These are phyloP conservation scores for Eurytoma adleriae DNA, from an alignment of 2,888 invertebrate species.

Conservation along the genomic window DNA sequence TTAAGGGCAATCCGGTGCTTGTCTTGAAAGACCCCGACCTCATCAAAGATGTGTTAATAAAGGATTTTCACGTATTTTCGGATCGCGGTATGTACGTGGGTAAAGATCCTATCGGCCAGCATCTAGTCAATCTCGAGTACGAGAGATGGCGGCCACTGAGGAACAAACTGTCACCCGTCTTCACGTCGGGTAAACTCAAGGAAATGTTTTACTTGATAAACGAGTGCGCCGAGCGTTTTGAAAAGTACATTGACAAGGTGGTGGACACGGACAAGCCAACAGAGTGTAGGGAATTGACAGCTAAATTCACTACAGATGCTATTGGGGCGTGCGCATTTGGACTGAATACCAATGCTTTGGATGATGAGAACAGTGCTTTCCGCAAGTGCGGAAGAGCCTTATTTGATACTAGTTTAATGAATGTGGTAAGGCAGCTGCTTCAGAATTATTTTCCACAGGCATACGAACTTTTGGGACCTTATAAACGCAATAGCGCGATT, in stretches of 20 bases:
- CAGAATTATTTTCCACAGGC: constrained; percentile 51
- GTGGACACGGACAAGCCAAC: constrained; percentile 63
- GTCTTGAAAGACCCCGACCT: constrained; percentile 72
- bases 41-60: constrained; percentile 72
- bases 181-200: constrained; percentile 77
- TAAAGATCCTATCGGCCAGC: constrained; percentile 76
- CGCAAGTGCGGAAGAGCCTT: constrained; percentile 70
- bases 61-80: constrained; percentile 72
- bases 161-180: constrained; percentile 76
- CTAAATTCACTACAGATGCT: background rate
- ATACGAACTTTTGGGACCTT: constrained; percentile 54
- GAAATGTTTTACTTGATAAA: constrained; percentile 76
- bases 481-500: constrained; percentile 58
- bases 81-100: constrained; percentile 67
- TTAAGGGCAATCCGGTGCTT: constrained; percentile 54
- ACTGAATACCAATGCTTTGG: constrained; percentile 72
- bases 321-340: constrained; percentile 76
- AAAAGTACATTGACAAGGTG: constrained; percentile 69
- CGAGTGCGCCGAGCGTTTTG: constrained; percentile 74
- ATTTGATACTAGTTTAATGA: constrained; percentile 59
- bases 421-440: constrained; percentile 31
- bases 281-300: constrained; percentile 65
- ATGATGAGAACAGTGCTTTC: constrained; percentile 72
- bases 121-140: constrained; percentile 74
- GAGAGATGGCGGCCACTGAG: constrained; percentile 77